phyloP scores from a whole-genome alignment of 2,888 invertebrate genomes.

The Melanchra persicariae region DNA sequence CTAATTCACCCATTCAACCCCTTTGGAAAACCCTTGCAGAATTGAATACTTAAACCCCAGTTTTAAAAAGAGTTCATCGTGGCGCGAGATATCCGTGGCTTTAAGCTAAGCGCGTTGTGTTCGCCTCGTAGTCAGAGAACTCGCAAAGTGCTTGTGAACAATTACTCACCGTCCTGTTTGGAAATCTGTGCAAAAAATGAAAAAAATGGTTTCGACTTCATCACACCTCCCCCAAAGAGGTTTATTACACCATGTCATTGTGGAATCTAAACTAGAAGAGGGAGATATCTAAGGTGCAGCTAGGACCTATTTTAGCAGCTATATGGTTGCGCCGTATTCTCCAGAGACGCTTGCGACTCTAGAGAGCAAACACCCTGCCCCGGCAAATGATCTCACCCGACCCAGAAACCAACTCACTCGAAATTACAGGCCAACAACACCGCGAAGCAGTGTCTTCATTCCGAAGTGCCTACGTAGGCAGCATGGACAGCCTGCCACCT shows the following conservation, averaged over 20 bases:
- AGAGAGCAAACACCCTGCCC: background rate
- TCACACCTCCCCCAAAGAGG: background rate
- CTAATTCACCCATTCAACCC: too few relatives aligned
- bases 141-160: background rate
- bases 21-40: too few relatives aligned
- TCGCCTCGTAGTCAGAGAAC: background rate
- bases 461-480: background rate
- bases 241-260: too few relatives aligned
- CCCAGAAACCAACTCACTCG: background rate
- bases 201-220: background rate
- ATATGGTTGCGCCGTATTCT: background rate
- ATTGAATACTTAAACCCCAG: too few relatives aligned
- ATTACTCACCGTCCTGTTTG: background rate
- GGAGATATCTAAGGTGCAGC: background rate
- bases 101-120: background rate
- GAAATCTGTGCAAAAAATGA: background rate
- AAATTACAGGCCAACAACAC: background rate
- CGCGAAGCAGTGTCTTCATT: background rate
- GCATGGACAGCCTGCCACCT: too few relatives aligned
- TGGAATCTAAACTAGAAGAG: background rate
- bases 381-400: background rate
- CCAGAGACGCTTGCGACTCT: background rate
- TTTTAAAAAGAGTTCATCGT: too few relatives aligned
- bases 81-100: background rate
- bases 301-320: background rate